Evolutionary conservation across 2,113 vertebrate genomes (phyloP).

Genomic region (Cochlearius cochlearius): DNA sequence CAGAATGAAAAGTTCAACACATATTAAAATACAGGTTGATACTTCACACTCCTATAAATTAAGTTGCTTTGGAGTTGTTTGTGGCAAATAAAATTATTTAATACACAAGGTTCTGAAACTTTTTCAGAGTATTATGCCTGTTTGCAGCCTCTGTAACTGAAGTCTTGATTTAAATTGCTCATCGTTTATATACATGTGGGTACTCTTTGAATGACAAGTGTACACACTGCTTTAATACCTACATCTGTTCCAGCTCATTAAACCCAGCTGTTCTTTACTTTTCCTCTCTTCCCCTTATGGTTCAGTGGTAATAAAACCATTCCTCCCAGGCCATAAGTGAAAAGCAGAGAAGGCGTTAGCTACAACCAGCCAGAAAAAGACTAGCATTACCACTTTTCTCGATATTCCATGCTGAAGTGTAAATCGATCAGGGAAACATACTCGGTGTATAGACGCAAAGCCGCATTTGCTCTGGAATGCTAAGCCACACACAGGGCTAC

Average conservation of each 20-base stretch:
- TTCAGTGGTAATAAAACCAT: background rate
- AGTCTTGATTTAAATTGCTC: background rate
- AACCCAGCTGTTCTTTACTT: slow-evolving; percentile 38
- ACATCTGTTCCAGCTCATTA: slow-evolving; percentile 40
- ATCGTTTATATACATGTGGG: background rate
- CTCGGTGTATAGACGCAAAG: background rate
- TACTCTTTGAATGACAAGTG: background rate
- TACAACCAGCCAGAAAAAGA: background rate
- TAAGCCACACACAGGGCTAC: background rate
- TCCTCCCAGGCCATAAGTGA: background rate
- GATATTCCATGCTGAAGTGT: background rate
- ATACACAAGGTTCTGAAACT: background rate
- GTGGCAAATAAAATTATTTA: background rate
- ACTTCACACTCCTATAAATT: background rate
- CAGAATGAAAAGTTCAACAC: background rate
- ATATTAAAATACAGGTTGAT: background rate
- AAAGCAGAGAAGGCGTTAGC: background rate
- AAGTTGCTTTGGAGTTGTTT: background rate
- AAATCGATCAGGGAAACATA: background rate
- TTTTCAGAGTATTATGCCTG: background rate
- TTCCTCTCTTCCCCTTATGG: background rate
- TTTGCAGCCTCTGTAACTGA: background rate
- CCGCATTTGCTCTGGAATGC: background rate
- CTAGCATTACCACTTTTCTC: background rate
- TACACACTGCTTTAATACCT: background rate